Conservation (phyloP, 2,113 vertebrate genomes). For the Castor canadensis region DNA sequence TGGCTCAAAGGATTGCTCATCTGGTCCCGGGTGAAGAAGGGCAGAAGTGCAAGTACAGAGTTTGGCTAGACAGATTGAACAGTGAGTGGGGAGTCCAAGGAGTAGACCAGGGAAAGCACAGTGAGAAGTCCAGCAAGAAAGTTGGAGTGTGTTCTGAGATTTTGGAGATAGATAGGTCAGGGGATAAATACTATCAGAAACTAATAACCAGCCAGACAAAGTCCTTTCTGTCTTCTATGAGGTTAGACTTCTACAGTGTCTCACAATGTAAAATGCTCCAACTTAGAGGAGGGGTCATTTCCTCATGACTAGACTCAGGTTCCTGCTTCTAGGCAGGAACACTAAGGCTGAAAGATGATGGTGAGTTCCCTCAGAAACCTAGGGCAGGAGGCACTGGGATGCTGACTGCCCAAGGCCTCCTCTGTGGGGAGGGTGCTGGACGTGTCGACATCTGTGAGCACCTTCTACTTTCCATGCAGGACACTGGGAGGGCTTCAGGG, state of each 20-base stretch:
- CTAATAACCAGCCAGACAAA: background rate
- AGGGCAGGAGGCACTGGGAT: background rate
- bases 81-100: background rate
- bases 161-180: background rate
- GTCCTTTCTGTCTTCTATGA: background rate
- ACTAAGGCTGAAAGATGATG: background rate
- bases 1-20: background rate
- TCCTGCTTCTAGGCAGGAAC: background rate
- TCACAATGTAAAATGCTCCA: no score
- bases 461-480: background rate
- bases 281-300: background rate
- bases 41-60: background rate
- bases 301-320: background rate
- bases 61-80: background rate
- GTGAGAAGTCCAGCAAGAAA: background rate
- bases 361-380: background rate
- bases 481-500: no score
- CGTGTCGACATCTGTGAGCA: rapidly evolving
- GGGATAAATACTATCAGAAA: background rate
- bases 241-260: background rate
- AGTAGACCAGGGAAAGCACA: background rate
- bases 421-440: background rate
- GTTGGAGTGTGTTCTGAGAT: background rate
- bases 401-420: background rate
- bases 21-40: background rate